A percentile compares a stretch with the other conserved stretches of the same genome.
Conservation (phyloP, 2,113 vertebrate genomes). For the Rhea pennata region DNA sequence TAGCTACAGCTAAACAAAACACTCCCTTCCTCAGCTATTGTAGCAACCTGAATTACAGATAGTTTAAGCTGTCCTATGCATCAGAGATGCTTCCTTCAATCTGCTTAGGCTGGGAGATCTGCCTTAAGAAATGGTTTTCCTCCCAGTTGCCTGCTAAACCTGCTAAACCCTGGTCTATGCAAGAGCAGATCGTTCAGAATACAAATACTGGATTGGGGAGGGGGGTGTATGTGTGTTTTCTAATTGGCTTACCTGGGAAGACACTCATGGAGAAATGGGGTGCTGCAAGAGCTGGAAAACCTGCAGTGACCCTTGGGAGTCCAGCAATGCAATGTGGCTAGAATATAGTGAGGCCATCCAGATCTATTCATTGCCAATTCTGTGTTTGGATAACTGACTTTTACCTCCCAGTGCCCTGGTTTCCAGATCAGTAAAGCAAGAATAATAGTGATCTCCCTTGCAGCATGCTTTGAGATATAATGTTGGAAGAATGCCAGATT, state of each 20-base stretch:
- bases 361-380: not conserved
- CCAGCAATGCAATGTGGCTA: not conserved
- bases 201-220: not conserved
- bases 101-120: not conserved
- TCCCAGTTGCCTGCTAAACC: not conserved
- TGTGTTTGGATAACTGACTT: not conserved
- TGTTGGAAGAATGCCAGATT: not conserved
- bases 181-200: not conserved
- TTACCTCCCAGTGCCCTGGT: not conserved
- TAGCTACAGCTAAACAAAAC: conserved; percentile 41
- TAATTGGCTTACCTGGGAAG: not conserved
- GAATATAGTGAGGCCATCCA: not conserved
- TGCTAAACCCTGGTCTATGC: not conserved
- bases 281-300: not conserved
- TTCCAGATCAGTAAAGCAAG: not conserved
- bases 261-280: not conserved
- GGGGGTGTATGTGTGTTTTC: not conserved
- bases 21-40: conserved; percentile 8
- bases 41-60: not conserved
- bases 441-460: not conserved
- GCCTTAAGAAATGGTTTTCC: not conserved
- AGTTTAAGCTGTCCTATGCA: not conserved
- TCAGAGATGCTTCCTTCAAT: not conserved
- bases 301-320: not conserved
- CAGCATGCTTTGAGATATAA: not conserved